Conservation (phyloP, 2,888 invertebrate species). For the Marasmarcha lunaedactyla region DNA sequence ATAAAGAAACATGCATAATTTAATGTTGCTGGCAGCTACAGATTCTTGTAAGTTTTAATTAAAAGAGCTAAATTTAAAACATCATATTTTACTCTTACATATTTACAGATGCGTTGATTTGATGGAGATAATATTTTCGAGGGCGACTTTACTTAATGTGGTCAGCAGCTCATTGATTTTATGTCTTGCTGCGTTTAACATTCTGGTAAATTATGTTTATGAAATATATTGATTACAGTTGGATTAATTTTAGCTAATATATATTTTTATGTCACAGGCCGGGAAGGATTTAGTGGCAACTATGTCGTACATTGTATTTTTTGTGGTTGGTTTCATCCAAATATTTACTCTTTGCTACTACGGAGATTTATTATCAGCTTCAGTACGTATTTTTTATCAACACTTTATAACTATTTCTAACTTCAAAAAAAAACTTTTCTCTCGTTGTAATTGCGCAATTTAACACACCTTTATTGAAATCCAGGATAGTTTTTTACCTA, state of each 20-base stretch:
- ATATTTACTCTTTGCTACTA: conserved; percentile 37
- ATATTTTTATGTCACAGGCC: conserved; percentile 24
- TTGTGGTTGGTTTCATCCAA: conserved; percentile 28
- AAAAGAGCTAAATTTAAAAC: too few relatives aligned
- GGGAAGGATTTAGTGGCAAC: conserved; percentile 24
- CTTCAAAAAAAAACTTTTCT: not conserved
- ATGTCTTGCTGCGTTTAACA: conserved; percentile 38
- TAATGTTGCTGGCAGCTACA: too few relatives aligned
- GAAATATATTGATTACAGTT: not conserved
- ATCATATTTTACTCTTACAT: conserved; percentile 13
- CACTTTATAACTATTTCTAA: too few relatives aligned
- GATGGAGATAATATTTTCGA: conserved; percentile 30
- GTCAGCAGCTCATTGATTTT: conserved; percentile 34
- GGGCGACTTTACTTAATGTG: conserved; percentile 32
- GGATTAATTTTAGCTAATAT: not conserved
- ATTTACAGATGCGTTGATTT: conserved; percentile 32
- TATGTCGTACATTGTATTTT: conserved; percentile 28
- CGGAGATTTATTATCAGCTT: conserved; percentile 30
- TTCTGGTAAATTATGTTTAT: conserved; percentile 23
- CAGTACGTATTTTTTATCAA: conserved; percentile 26
- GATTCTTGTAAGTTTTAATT: too few relatives aligned
- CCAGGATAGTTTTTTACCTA: too few relatives aligned
- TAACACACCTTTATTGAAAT: not conserved
- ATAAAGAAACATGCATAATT: too few relatives aligned
- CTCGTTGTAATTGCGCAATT: not conserved